Evolutionary conservation across 2,113 vertebrate genomes (phyloP).

Genomic region (Athene noctua): DNA sequence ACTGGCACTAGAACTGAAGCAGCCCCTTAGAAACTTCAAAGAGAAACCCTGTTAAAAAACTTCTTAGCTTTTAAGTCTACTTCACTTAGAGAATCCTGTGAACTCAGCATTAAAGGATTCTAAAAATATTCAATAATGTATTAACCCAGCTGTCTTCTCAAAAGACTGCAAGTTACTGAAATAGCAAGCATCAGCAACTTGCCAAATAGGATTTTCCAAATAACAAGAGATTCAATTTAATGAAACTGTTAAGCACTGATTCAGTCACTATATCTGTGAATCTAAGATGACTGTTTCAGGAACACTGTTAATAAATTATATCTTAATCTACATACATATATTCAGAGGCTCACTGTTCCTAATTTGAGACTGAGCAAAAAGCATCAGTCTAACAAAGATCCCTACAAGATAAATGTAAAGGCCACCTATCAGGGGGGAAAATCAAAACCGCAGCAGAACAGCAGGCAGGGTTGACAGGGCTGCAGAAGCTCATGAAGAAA

Average conservation of each 20-base stretch:
- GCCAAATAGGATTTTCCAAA: constrained; percentile 22
- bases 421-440: neutral
- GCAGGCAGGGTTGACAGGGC: neutral
- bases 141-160: constrained; percentile 48
- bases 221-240: constrained; percentile 32
- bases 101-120: constrained; percentile 58
- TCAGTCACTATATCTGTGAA: neutral
- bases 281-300: neutral
- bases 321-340: neutral
- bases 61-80: constrained; percentile 19
- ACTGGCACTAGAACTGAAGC: neutral
- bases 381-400: neutral
- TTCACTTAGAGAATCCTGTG: constrained; percentile 38
- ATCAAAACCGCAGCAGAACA: neutral
- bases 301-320: neutral
- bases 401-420: neutral
- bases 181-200: constrained; percentile 50
- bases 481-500: neutral
- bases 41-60: constrained; percentile 31
- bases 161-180: constrained; percentile 30
- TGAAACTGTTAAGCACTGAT: constrained; percentile 3
- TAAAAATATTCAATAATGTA: constrained; percentile 63
- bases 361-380: neutral
- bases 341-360: neutral
- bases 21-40: constrained; percentile 19